Percentiles rank a stretch among this genome's conserved stretches.
These are phyloP conservation scores for Onychomys arenicola DNA, from an alignment of 2,797 vertebrate species.

Conservation along the genomic window DNA sequence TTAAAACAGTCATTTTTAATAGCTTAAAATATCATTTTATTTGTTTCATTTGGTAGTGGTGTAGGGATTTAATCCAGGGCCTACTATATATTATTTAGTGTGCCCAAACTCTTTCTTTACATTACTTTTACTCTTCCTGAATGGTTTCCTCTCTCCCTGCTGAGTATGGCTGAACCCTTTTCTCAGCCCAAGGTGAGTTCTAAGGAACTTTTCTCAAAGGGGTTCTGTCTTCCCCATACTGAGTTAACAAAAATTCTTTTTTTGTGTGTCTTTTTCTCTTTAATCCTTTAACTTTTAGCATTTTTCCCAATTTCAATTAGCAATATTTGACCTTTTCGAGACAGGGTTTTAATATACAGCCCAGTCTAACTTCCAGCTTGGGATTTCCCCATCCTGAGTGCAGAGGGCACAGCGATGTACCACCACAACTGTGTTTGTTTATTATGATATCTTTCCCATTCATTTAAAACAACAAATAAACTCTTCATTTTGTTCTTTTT, in stretches of 20 bases:
- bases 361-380: background rate
- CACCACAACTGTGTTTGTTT: background rate
- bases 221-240: background rate
- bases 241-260: background rate
- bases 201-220: background rate
- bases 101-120: background rate
- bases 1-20: background rate
- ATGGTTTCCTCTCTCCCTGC: background rate
- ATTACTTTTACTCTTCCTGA: background rate
- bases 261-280: background rate
- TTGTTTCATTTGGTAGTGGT: background rate
- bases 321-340: background rate
- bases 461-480: constrained; percentile 9
- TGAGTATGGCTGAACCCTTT: background rate
- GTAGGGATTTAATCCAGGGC: background rate
- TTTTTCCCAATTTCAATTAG: background rate
- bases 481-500: background rate
- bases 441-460: background rate
- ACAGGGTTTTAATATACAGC: background rate
- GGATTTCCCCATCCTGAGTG: background rate
- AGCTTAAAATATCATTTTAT: background rate
- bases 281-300: background rate
- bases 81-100: background rate
- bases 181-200: background rate
- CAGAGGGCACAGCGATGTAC: background rate